A percentile compares a stretch with the other conserved stretches of the same genome.
Conservation (phyloP, 1,140 invertebrate species). For the Battus philenor region DNA sequence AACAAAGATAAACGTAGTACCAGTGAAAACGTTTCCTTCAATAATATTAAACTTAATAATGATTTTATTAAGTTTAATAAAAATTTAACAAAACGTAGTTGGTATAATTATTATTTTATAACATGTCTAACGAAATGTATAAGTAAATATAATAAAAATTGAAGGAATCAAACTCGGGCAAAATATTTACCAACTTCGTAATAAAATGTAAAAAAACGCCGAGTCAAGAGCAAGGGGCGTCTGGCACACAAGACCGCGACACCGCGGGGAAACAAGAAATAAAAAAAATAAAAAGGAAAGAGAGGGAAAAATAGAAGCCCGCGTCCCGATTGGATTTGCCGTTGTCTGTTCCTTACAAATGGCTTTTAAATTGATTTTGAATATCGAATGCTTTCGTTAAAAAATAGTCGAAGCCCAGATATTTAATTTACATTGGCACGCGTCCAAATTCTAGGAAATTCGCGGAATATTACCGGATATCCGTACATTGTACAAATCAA, state of each 20-base stretch:
- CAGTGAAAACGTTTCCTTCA: too few species aligned
- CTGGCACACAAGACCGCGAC: conserved; percentile 68
- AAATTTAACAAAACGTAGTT: too few species aligned
- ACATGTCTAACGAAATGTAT: not conserved
- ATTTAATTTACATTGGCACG: conserved; percentile 8
- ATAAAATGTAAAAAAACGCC: conserved; percentile 71
- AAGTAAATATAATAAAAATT: conserved; percentile 31
- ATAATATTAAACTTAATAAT: too few species aligned
- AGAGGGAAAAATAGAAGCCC: conserved; percentile 54
- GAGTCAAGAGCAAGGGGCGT: conserved; percentile 69
- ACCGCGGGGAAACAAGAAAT: conserved; percentile 61
- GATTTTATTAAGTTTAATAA: too few species aligned
- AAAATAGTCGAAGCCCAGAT: conserved; percentile 23
- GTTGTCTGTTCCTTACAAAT: conserved; percentile 74
- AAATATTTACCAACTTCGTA: conserved; percentile 72
- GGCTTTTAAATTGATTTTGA: conserved; percentile 72
- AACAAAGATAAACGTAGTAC: too few species aligned
- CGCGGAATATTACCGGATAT: conserved; percentile 6
- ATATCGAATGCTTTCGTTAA: conserved; percentile 62
- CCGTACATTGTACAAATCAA: conserved; percentile 23
- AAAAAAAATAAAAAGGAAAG: conserved; percentile 45
- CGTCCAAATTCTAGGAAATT: conserved; percentile 1
- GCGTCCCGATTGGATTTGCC: conserved; percentile 68
- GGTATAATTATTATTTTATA: too few species aligned
- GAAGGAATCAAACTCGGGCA: conserved; percentile 48